A percentile compares a stretch with the other conserved stretches of the same genome.
Evolutionary conservation across 2,113 vertebrate species (phyloP).

Genomic region (Oceanodroma tethys): DNA sequence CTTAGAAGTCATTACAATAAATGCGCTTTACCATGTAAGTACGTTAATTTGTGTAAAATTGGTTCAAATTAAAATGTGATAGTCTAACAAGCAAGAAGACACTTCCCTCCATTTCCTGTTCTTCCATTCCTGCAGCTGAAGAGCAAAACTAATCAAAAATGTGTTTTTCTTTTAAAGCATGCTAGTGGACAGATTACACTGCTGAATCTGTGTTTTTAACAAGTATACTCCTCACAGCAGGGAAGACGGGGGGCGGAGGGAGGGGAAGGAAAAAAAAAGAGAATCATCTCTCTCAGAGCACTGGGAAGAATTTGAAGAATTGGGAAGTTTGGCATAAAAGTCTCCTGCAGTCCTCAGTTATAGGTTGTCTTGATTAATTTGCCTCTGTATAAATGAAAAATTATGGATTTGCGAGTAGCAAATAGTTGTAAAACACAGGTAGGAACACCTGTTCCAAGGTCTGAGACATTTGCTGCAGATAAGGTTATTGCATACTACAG

Average conservation of each 20-base stretch:
- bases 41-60: slow-evolving; percentile 7
- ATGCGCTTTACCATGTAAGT: neutral
- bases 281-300: neutral
- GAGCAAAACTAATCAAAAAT: neutral
- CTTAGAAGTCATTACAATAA: neutral
- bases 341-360: neutral
- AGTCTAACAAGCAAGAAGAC: neutral
- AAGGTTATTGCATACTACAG: neutral
- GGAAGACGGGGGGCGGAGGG: accelerated
- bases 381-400: neutral
- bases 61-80: neutral
- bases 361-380: neutral
- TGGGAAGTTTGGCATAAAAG: neutral
- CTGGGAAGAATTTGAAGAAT: neutral
- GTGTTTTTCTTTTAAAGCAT: neutral
- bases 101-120: neutral
- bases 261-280: too few species aligned
- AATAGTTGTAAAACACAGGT: neutral
- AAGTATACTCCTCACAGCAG: neutral
- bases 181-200: neutral
- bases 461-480: neutral
- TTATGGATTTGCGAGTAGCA: neutral
- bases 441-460: neutral
- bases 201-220: neutral
- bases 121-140: neutral